Evolutionary conservation across 30 jellyfish, hydroid and myxozoan species (phyloP).

Genomic region (Euphysa ruthae): DNA sequence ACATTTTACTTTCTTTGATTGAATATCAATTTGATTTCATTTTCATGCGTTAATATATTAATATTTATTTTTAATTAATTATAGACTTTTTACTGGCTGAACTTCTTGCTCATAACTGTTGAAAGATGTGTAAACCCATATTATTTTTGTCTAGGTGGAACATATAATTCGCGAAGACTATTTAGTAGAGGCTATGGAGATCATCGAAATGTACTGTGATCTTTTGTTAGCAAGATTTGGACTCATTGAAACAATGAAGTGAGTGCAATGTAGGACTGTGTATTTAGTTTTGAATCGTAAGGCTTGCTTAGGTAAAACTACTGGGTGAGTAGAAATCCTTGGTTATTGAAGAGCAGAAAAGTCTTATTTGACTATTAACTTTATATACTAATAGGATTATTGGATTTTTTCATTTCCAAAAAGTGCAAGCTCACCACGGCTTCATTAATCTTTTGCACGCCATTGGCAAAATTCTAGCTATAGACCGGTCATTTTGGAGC

Average conservation of each 20-base stretch:
- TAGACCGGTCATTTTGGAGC: no score
- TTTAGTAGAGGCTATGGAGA: slow-evolving; percentile 89
- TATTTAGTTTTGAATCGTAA: no score
- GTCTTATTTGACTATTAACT: no score
- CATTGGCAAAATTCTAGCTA: no score
- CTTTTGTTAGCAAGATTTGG: slow-evolving; percentile 86
- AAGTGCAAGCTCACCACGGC: no score
- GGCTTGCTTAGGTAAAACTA: no score
- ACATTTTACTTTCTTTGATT: no score
- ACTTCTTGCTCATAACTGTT: background rate
- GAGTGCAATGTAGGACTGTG: slow-evolving; percentile 1
- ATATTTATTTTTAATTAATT: background rate
- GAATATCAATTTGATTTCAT: background rate
- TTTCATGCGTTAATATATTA: background rate
- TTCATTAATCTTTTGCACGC: no score
- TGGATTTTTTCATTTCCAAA: no score
- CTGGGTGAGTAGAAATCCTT: no score
- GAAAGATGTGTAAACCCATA: background rate
- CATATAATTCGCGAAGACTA: slow-evolving; percentile 91
- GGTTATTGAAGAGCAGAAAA: no score
- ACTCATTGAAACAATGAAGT: slow-evolving; percentile 85
- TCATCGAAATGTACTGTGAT: slow-evolving; percentile 85
- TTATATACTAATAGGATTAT: no score
- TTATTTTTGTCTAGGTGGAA: slow-evolving; percentile 56
- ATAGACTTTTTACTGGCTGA: background rate